phyloP scores from a whole-genome alignment of 2,797 vertebrate genomes.

The Tenualosa ilisha region DNA sequence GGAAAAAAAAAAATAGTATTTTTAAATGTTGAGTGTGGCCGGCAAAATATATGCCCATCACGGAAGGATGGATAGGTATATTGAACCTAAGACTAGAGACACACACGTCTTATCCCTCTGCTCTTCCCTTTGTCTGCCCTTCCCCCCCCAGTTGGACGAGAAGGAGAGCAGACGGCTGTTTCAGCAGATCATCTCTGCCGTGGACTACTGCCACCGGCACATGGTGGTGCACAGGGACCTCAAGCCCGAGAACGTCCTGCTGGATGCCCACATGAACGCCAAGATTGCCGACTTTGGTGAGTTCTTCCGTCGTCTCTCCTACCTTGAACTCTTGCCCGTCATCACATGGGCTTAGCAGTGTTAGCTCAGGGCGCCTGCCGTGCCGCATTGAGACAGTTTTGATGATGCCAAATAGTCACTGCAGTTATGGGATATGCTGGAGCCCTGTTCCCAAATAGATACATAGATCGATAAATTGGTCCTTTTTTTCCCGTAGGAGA shows the following conservation, averaged over 20 bases:
- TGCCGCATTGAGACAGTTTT: neutral
- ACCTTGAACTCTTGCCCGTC: neutral
- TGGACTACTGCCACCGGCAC: slow-evolving; percentile 98
- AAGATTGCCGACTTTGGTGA: slow-evolving; percentile 98
- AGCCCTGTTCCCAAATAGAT: neutral
- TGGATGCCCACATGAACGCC: slow-evolving; percentile 98
- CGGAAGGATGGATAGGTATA: neutral
- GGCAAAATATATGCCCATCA: neutral
- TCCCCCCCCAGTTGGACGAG: slow-evolving; percentile 86
- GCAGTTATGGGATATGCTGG: neutral
- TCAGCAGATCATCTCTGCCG: slow-evolving; percentile 98
- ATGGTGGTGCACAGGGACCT: slow-evolving; percentile 99
- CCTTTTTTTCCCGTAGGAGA: too few relatives aligned
- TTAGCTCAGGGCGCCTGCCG: neutral
- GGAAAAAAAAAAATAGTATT: neutral
- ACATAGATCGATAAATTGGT: too few relatives aligned
- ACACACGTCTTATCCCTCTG: neutral
- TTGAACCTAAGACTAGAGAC: neutral
- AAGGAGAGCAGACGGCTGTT: slow-evolving; percentile 96
- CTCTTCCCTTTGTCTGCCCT: slow-evolving; percentile 44
- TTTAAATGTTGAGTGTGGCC: neutral
- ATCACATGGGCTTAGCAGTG: neutral
- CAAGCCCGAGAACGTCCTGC: slow-evolving; percentile 96
- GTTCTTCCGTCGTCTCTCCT: slow-evolving; percentile 37
- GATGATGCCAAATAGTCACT: neutral